phyloP scores from a whole-genome alignment of 2,113 vertebrate genomes.

The Petromus typicus region DNA sequence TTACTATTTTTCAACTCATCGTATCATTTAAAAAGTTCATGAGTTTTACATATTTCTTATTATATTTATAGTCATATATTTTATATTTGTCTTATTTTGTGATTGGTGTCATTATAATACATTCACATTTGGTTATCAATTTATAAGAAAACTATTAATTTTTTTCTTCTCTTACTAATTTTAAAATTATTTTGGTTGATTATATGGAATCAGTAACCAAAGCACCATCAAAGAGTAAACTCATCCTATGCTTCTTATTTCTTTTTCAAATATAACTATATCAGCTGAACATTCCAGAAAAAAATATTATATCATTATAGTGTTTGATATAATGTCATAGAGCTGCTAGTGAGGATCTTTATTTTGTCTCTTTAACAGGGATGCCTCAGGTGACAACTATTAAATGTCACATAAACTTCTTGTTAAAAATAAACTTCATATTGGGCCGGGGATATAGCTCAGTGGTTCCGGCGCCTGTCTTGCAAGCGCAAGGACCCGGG shows the following conservation, averaged over 20 bases:
- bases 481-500: too few relatives aligned
- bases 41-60: constrained; percentile 9
- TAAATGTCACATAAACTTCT: not conserved
- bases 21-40: not conserved
- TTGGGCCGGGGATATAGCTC: too few relatives aligned
- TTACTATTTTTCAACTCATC: constrained; percentile 8
- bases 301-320: not conserved
- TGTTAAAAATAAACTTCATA: constrained; percentile 24
- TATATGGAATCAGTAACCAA: constrained; percentile 5
- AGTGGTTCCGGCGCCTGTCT: too few relatives aligned
- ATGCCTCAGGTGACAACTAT: not conserved
- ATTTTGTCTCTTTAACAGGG: not conserved
- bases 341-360: not conserved
- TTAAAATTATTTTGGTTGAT: not conserved
- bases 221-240: not conserved
- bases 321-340: not conserved
- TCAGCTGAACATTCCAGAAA: not conserved
- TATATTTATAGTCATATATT: constrained; percentile 18
- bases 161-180: constrained; percentile 40
- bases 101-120: not conserved
- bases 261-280: constrained; percentile 8
- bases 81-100: not conserved
- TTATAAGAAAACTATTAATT: not conserved
- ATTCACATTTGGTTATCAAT: not conserved
- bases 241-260: not conserved